Evolutionary conservation across 1,140 invertebrate species (phyloP), one percentile per base, ranked within the genome.

Genomic region (Drosophila melanica): DNA sequence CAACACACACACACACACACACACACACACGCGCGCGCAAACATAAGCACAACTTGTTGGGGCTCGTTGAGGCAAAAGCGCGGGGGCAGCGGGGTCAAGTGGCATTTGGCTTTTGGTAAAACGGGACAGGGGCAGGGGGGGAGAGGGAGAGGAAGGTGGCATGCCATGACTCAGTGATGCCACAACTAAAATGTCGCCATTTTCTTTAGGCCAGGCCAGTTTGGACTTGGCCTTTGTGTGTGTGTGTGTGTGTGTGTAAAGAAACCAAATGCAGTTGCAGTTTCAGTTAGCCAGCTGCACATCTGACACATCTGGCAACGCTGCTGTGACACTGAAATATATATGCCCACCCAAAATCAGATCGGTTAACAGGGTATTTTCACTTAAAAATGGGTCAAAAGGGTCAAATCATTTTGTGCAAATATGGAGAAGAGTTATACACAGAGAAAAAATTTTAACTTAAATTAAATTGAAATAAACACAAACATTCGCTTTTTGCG

Each of bases 301-400:
- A 74, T 48, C 64, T 74, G 70, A 4, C 5, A 45, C 39, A 74
- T 48, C 70, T 74, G 70, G 70, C 70, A 74, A 62, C 64, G 39
- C 45, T 27, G 7, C 11, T 9, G 27, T 4, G 30, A 14, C 10
- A 53, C 12, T 14, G 1, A 1, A 30, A 11, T 12, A 16, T n/a
- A n/a, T 53, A 53, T 53, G 14, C 35, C 51, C 18, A 12, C 10
- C 10, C 3, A 2, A 45, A 44, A 27, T 4, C 23, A 41, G 35
- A 65, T 67, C 48, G 10, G 42, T 12, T 30, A 18, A 35, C 11
- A 35, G 30, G 27, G 50, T 35, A 53, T 53, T 37, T 35, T 3
- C 27, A n/a, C 5, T 39, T 12, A 12, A 8, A 33, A 33, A 33
- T 23, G 20, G 20, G 20, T 23, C 20, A 18, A 18, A 18, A 18